Evolutionary conservation across 2,113 vertebrate species (phyloP), one percentile per base, ranked within the genome.

Genomic region (Anhinga rufa): DNA sequence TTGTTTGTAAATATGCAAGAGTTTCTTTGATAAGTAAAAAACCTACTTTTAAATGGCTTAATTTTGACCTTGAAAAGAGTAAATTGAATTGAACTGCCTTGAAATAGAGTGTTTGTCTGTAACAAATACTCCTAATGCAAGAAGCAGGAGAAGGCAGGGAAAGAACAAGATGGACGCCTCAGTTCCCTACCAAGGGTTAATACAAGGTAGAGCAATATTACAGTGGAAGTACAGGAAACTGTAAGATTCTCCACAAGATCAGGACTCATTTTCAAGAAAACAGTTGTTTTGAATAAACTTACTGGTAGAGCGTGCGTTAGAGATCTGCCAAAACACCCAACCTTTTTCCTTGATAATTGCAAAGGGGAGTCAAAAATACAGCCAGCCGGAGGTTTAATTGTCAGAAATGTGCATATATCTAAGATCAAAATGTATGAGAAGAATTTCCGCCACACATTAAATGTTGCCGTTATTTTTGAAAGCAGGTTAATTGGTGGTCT

Each of bases 301-400:
- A 66, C 40, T 76, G 22, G 22, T 82, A 74, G 84, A 92, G 93
- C 70, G 82, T 94, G 75, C 64, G 69, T 38, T 66, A 81, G 26
- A 95, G 44, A 93, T 89, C 86, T 92, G 84, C 90, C 77, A 81
- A 83, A 97, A 91, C 62, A 94, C 79, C 75, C 81, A 86, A 21
- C 20, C 9, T 75, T 74, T 95, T 86, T 72, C 64, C 89, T 86
- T 69, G 52, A 38, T 92, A 95, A 82, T 40, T 93, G 38, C 20
- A 25, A 88, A 92, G 62, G 17, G 89, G 74, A 74, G 81, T 86
- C 66, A 90, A 81, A 97, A 95, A 69, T 65, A 48, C 77, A 92
- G 75, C n/a, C 65, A 40, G 69, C 31, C 66, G 85, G 55, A 90
- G 48, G n/a, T 61, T 92, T 85, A 40, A 10, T 72, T 61, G 38